phyloP scores from a whole-genome alignment of 2,797 vertebrate genomes.

The Tinamus major region DNA sequence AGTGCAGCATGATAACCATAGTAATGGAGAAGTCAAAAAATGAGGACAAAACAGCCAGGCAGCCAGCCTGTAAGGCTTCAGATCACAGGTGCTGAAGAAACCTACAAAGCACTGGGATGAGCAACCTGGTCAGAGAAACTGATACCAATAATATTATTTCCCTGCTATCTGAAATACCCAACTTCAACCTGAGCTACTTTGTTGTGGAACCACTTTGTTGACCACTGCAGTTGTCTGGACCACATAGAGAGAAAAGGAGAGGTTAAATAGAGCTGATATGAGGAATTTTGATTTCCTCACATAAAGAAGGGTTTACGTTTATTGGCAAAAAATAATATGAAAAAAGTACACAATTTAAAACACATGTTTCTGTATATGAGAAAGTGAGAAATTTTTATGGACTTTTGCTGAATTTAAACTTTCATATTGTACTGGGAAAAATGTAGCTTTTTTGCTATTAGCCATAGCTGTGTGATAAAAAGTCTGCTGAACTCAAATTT shows the following conservation, averaged over 20 bases:
- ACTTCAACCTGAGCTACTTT: background rate
- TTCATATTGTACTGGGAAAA: background rate
- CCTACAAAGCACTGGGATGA: background rate
- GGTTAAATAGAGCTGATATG: rapidly evolving
- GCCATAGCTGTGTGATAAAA: background rate
- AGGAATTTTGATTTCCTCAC: background rate
- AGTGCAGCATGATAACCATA: background rate
- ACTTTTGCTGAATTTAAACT: background rate
- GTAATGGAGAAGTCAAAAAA: background rate
- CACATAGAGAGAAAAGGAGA: background rate
- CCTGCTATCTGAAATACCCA: background rate
- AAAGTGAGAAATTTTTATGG: background rate
- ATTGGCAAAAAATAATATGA: background rate
- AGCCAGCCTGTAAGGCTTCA: background rate
- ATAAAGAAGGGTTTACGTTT: background rate
- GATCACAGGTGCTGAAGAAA: background rate
- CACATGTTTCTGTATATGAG: background rate
- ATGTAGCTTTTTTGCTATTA: background rate
- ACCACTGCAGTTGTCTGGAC: background rate
- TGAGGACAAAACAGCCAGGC: background rate
- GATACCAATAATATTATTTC: background rate
- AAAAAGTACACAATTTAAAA: background rate
- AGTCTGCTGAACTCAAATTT: background rate
- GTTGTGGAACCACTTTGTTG: background rate
- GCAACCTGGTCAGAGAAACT: background rate